A percentile compares a stretch with the other conserved stretches of the same genome.
Evolutionary conservation across 35 echinoderm and acorn worm species (phyloP).

Genomic region (Ptychodera flava): DNA sequence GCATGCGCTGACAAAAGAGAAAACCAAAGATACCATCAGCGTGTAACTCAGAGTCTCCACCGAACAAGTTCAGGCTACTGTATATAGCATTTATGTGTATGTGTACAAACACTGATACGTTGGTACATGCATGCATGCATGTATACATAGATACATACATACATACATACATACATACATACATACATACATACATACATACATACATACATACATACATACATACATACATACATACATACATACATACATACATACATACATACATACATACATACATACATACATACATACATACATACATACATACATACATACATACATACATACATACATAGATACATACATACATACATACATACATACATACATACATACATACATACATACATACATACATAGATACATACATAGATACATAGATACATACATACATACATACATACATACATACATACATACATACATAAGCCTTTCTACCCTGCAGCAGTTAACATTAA

Average conservation of each 20-base stretch:
- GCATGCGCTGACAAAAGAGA: too few species aligned
- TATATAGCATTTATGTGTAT: too few species aligned
- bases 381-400: not conserved
- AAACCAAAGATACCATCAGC: too few species aligned
- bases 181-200: too few species aligned
- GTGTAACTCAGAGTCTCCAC: too few species aligned
- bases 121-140: too few species aligned
- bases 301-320: not conserved
- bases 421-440: not conserved
- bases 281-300: conserved; percentile 2
- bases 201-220: too few species aligned
- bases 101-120: too few species aligned
- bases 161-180: too few species aligned
- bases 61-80: too few species aligned
- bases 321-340: not conserved
- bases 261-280: not conserved
- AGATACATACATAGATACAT: not conserved
- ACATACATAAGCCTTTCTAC: not conserved
- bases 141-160: too few species aligned
- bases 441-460: conserved; percentile 2
- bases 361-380: not conserved
- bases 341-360: conserved; percentile 2
- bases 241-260: not conserved
- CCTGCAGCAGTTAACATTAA: too few species aligned
- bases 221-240: conserved; percentile 2